phyloP scores from a whole-genome alignment of 2,797 vertebrate species.

The Betta splendens region DNA sequence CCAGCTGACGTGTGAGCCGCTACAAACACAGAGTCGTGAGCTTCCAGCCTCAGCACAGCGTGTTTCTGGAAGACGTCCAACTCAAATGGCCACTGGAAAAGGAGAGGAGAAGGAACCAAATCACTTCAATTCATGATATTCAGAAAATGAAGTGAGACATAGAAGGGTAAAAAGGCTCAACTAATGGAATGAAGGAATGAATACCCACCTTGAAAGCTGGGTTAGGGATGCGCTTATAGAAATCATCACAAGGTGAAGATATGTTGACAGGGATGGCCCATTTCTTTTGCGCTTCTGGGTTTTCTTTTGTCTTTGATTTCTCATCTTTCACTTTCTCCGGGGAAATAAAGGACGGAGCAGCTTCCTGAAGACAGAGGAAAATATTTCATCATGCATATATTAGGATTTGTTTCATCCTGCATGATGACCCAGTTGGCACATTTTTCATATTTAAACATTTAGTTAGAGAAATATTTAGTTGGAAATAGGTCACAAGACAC shows the following conservation, averaged over 20 bases:
- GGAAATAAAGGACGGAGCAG: conserved; percentile 34
- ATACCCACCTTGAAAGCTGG: conserved; percentile 80
- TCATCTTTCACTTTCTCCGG: conserved; percentile 60
- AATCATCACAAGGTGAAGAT: conserved; percentile 86
- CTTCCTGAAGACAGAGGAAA: conserved; percentile 60
- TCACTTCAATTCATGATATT: conserved; percentile 7
- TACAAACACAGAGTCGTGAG: conserved; percentile 89
- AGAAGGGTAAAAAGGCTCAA: too few species aligned
- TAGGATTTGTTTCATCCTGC: background rate
- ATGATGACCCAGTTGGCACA: background rate
- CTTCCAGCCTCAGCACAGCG: conserved; percentile 88
- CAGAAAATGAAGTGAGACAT: conserved; percentile 4
- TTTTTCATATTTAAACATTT: background rate
- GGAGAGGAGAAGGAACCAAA: conserved; percentile 13
- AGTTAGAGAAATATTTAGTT: background rate
- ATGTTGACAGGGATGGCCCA: conserved; percentile 90
- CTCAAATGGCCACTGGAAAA: conserved; percentile 89
- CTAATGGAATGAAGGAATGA: too few species aligned
- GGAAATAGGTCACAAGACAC: background rate
- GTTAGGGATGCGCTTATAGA: conserved; percentile 90
- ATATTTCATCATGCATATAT: conserved; percentile 6
- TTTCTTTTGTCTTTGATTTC: conserved; percentile 53
- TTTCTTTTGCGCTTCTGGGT: conserved; percentile 79
- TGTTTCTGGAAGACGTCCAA: conserved; percentile 94
- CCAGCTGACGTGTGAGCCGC: conserved; percentile 93